Conservation (phyloP, 2,113 vertebrate species). For the Canis aureus region DNA sequence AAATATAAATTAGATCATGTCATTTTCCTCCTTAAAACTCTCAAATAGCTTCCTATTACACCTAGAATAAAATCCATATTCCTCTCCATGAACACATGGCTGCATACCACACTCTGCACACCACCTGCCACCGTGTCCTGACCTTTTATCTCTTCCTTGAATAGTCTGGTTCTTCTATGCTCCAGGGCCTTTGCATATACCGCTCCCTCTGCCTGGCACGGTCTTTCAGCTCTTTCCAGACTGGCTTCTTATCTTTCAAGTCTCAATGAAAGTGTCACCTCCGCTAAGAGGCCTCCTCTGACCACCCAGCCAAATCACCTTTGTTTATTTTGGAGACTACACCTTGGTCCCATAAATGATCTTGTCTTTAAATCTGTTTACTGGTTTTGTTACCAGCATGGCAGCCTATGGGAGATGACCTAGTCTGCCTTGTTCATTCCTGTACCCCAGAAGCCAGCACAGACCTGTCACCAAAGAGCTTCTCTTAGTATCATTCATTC, state of each 20-base stretch:
- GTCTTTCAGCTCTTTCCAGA: neutral
- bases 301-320: neutral
- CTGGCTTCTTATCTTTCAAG: neutral
- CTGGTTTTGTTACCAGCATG: neutral
- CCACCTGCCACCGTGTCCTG: neutral
- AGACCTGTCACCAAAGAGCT: neutral
- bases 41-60: conserved; percentile 69
- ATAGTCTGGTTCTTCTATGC: neutral
- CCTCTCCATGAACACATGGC: neutral
- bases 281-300: neutral
- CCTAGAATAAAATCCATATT: conserved; percentile 65
- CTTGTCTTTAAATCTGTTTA: neutral
- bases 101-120: neutral
- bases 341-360: neutral
- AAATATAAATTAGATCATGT: conserved; percentile 80
- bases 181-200: conserved; percentile 61
- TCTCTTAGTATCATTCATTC: neutral
- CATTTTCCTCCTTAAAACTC: conserved; percentile 72
- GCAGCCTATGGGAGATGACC: neutral
- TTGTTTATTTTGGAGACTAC: neutral
- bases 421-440: neutral
- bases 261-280: neutral
- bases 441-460: neutral
- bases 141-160: neutral
- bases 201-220: neutral